Evolutionary conservation across 2,888 invertebrate species (phyloP).

Genomic region (Melipona bicolor): DNA sequence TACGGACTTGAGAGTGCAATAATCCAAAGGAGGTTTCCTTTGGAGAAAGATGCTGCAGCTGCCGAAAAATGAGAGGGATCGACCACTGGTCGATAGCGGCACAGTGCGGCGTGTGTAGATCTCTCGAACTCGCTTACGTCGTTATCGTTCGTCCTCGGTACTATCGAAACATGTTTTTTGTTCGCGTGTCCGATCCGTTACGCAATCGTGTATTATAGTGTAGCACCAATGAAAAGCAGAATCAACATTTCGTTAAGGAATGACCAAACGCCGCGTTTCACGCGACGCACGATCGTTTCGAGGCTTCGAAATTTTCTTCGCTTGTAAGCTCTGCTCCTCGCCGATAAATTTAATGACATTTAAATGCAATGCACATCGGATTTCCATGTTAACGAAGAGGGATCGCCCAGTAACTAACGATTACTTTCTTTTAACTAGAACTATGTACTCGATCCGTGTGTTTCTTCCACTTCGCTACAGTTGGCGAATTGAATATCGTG

Average conservation of each 20-base stretch:
- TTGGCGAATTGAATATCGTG: constrained; percentile 15
- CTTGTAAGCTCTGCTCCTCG: not conserved
- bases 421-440: constrained; percentile 21
- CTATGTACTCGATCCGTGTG: too few relatives aligned
- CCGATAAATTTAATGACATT: constrained; percentile 23
- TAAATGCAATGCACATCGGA: constrained; percentile 41
- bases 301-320: not conserved
- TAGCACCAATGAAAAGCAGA: not conserved
- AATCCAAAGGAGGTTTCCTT: too few relatives aligned
- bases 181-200: constrained; percentile 12
- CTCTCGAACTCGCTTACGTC: not conserved
- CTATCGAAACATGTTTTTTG: constrained; percentile 26
- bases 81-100: too few relatives aligned
- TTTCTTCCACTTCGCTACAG: not conserved
- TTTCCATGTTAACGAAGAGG: constrained; percentile 8
- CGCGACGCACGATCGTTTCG: not conserved
- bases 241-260: not conserved
- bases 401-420: not conserved
- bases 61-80: not conserved
- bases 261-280: not conserved
- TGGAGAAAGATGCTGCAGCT: not conserved
- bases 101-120: not conserved
- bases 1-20: not conserved
- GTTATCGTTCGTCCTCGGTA: constrained; percentile 28
- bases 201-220: constrained; percentile 4